A percentile compares a stretch with the other conserved stretches of the same genome.
Evolutionary conservation across 2,888 invertebrate genomes (phyloP).

Genomic region (Bellardia bayeri): DNA sequence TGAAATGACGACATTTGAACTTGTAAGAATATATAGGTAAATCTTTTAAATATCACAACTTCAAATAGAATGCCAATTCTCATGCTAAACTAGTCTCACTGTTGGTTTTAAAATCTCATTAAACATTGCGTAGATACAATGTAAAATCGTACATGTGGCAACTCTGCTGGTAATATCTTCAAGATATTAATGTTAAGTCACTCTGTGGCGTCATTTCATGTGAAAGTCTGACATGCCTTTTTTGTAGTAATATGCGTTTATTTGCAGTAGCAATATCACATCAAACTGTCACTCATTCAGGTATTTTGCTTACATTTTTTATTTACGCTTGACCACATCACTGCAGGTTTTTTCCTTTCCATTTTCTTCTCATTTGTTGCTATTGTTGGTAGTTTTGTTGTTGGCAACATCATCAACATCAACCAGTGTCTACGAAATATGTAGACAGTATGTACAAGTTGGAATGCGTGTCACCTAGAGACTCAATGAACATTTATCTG

Average conservation of each 20-base stretch:
- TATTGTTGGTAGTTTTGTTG: conserved; percentile 33
- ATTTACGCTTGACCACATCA: conserved; percentile 65
- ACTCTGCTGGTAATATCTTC: conserved; percentile 15
- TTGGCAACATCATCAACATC: conserved; percentile 36
- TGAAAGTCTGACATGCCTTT: conserved; percentile 14
- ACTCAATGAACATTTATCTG: conserved; percentile 53
- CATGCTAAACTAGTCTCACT: not conserved
- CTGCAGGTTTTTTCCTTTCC: not conserved
- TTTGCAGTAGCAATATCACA: conserved; percentile 64
- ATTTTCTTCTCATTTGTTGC: conserved; percentile 30
- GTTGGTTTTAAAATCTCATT: not conserved
- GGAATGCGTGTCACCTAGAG: conserved; percentile 64
- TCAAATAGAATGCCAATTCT: not conserved
- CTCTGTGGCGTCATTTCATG: conserved; percentile 49
- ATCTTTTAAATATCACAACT: not conserved
- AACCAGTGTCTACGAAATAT: conserved; percentile 49
- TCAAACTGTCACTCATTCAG: conserved; percentile 67
- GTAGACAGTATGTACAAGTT: conserved; percentile 58
- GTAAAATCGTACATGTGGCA: not conserved
- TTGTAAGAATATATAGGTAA: conserved; percentile 6
- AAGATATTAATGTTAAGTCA: conserved; percentile 55
- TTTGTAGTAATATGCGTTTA: not conserved
- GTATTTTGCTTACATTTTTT: conserved; percentile 66
- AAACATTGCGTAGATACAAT: not conserved
- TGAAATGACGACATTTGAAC: not conserved